Evolutionary conservation across 2,113 vertebrate genomes (phyloP).

Genomic region (Haplochromis burtoni): DNA sequence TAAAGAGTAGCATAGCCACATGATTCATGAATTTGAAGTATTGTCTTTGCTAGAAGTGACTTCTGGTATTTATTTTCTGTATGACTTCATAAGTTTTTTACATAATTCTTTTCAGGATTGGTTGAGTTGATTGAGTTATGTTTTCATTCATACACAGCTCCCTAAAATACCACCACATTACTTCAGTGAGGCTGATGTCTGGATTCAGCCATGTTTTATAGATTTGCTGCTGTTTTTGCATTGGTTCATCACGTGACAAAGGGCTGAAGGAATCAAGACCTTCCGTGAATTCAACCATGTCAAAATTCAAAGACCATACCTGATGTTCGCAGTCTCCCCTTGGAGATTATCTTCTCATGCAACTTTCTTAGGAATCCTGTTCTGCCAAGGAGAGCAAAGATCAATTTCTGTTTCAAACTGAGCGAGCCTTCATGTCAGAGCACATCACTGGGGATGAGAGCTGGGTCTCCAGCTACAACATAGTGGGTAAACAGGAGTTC

Average conservation of each 20-base stretch:
- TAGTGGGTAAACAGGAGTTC: background rate
- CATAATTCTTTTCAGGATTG: background rate
- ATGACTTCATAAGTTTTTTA: fast-evolving
- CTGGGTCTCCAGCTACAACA: background rate
- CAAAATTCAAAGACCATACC: background rate
- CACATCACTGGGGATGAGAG: background rate
- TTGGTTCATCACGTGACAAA: background rate
- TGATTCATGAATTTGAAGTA: background rate
- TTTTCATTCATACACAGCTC: background rate
- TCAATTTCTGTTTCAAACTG: background rate
- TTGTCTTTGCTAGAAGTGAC: background rate
- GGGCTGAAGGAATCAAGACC: background rate
- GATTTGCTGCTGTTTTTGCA: background rate
- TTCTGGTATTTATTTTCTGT: background rate
- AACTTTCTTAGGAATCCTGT: background rate
- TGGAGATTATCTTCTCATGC: background rate
- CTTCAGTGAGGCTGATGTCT: background rate
- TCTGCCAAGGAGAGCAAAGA: background rate
- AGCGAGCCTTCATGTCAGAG: background rate
- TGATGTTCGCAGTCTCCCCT: background rate
- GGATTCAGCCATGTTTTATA: background rate
- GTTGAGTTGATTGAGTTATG: background rate
- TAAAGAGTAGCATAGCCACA: background rate
- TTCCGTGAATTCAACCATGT: background rate
- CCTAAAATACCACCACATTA: background rate